phyloP scores from a whole-genome alignment of 2,888 invertebrate species.

The Cremastobaeus sp. region DNA sequence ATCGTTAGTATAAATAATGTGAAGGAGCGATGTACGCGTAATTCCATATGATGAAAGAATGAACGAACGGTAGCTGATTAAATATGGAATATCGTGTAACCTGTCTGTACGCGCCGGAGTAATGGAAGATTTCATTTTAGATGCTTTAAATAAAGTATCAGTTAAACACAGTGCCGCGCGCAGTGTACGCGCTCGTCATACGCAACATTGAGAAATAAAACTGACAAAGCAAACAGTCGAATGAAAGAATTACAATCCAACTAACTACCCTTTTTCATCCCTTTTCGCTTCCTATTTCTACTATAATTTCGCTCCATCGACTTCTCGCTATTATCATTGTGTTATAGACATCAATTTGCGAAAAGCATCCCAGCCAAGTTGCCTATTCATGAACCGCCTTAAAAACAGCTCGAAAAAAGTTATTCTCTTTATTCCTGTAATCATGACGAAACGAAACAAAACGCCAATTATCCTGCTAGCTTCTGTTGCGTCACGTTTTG shows the following conservation, averaged over 20 bases:
- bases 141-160: conserved; percentile 58
- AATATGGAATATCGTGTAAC: conserved; percentile 59
- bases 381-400: no score
- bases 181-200: conserved; percentile 12
- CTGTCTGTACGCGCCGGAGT: conserved; percentile 44
- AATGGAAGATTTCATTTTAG: conserved; percentile 58
- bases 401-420: no score
- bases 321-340: conserved; percentile 13
- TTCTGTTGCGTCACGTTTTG: no score
- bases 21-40: conserved; percentile 48
- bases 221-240: conserved; percentile 40
- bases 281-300: neutral
- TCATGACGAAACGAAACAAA: no score
- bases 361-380: no score
- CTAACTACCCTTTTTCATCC: conserved; percentile 25
- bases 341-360: conserved; percentile 7
- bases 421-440: no score
- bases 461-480: no score
- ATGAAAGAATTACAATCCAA: conserved; percentile 36
- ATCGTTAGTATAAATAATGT: conserved; percentile 57
- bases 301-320: conserved; percentile 22
- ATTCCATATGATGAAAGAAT: conserved; percentile 57
- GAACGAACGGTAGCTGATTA: conserved; percentile 42
- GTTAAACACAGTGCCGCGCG: conserved; percentile 29
- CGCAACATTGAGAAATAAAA: conserved; percentile 35